phyloP scores from a whole-genome alignment of 2,113 vertebrate species.

The Phaethon lepturus region DNA sequence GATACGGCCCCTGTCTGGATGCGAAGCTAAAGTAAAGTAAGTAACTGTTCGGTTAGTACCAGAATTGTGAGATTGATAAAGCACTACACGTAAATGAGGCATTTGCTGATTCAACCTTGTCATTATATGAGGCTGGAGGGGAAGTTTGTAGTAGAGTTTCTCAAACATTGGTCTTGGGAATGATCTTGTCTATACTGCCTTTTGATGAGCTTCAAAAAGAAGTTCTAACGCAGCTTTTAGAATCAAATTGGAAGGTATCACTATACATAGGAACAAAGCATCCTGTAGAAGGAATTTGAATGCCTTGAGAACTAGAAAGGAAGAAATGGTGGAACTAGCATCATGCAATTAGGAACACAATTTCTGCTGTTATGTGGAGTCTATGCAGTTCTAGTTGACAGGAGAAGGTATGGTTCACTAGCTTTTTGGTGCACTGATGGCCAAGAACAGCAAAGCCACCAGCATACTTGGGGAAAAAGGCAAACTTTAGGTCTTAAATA shows the following conservation, averaged over 20 bases:
- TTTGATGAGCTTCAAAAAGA: not conserved
- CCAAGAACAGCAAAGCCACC: not conserved
- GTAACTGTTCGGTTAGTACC: not conserved
- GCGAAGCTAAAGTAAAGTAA: not conserved
- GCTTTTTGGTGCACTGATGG: not conserved
- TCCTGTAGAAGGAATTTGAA: not conserved
- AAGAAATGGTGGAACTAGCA: not conserved
- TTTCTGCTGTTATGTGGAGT: not conserved
- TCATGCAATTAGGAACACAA: not conserved
- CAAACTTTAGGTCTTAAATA: not conserved
- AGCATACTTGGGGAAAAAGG: not conserved
- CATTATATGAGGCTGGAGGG: not conserved
- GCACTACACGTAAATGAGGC: not conserved
- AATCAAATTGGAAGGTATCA: not conserved
- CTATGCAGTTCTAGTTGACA: not conserved
- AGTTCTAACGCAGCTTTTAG: not conserved
- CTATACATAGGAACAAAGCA: not conserved
- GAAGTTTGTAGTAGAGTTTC: not conserved
- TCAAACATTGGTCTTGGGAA: not conserved
- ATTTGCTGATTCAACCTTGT: not conserved
- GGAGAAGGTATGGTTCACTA: not conserved
- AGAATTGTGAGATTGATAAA: not conserved
- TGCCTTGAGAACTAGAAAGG: not conserved
- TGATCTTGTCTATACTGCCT: not conserved
- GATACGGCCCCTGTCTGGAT: not conserved